Base-by-base conservation (phyloP, 2,888 invertebrate species). In the Polymixis lichenea region DNA sequence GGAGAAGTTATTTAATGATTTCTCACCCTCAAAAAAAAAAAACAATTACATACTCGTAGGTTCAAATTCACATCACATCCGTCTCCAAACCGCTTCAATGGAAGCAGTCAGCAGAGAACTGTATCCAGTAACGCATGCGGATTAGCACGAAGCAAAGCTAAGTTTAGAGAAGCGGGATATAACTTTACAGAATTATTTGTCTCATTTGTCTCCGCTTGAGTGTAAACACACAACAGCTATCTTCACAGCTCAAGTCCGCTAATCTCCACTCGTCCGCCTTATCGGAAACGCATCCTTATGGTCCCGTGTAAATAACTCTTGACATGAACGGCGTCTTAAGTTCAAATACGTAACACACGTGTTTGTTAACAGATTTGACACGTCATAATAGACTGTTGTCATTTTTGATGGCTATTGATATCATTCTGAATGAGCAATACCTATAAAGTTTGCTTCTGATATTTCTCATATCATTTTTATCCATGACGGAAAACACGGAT, bases 301-400 rank as follows among this genome's bases (percentile, higher is more conserved):
- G 11, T 19, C 32, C 22, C 13, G 28, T 55, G 46, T 28, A 49
- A 67, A 77, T 38, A 49, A n/a, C 7, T 55, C 49, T 62, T 55
- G 61, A 49, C 49, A 9, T 25, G 53, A 65, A 32, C 46, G 49
- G 51, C 32, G 5, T 66, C 8, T 74, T 58, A 38, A 74, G 75
- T 61, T 53, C 22, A 55, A 55, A 67, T 62, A 32, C 22, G 38
- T 62, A 38, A 49, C 61, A 62, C n/a, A n/a, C n/a, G n/a, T 60
- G 25, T 38, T 28, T 38, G 13, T 51, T 43, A n/a, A 55, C 53
- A 32, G 46, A 61, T 55, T 55, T 61, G 25, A 32, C 46, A 53
- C 22, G 51, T 51, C 73, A n/a, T 58, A 38, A 25, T 46, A 38
- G 38, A 9, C 19, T 28, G 17, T 51, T 58, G 38, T n/a, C 22